A percentile compares a stretch with the other conserved stretches of the same genome.
phyloP scores from a whole-genome alignment of 2,797 vertebrate genomes.

The Gymnocypris eckloni region DNA sequence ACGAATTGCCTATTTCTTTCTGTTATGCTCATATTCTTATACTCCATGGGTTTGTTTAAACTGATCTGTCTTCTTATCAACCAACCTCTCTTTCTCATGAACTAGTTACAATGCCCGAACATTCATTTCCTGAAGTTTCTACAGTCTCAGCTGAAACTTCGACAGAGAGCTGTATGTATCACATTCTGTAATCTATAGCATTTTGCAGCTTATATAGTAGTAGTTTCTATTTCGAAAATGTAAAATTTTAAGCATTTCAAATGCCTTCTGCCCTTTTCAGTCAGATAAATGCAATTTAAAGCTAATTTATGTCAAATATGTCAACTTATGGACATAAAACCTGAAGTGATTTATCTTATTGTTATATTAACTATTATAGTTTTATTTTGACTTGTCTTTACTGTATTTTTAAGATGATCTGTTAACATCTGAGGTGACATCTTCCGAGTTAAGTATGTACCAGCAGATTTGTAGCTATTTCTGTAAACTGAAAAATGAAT shows the following conservation, averaged over 20 bases:
- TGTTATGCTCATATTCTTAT: neutral
- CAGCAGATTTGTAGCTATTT: constrained; percentile 6
- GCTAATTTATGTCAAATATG: neutral
- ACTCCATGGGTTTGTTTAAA: constrained; percentile 17
- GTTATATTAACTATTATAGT: neutral
- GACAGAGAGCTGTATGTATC: constrained; percentile 43
- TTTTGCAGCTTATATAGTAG: constrained; percentile 10
- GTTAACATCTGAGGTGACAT: constrained; percentile 26
- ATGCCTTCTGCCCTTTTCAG: neutral
- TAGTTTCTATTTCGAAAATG: neutral
- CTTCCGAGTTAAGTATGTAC: constrained; percentile 48
- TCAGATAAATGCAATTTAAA: neutral
- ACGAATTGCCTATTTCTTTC: neutral
- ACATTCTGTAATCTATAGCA: neutral
- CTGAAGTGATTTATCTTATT: neutral
- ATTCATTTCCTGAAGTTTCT: constrained; percentile 36
- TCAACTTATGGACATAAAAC: neutral
- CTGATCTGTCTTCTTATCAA: constrained; percentile 5
- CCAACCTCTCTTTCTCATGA: constrained; percentile 26
- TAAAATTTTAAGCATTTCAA: neutral
- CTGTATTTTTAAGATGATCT: constrained; percentile 42
- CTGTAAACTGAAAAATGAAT: neutral
- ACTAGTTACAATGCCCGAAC: constrained; percentile 2
- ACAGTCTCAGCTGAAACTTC: neutral
- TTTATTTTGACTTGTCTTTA: neutral